Percentiles rank a stretch among this genome's conserved stretches.
phyloP scores from a whole-genome alignment of 2,797 vertebrate species.

The Decapterus maruadsi region DNA sequence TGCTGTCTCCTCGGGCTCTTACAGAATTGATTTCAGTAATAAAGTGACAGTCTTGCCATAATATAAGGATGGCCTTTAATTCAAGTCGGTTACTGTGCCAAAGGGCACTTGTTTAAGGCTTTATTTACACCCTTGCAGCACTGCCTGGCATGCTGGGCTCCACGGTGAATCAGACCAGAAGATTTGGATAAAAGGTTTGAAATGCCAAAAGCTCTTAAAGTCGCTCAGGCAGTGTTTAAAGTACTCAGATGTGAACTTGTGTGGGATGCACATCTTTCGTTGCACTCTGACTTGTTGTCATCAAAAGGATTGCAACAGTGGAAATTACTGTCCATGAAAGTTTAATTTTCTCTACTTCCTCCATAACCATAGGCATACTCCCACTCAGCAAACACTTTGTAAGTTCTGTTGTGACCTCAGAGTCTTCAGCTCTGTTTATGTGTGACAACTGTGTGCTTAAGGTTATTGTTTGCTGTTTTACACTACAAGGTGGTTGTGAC shows the following conservation, averaged over 20 bases:
- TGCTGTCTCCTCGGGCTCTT: slow-evolving; percentile 84
- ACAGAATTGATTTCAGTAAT: slow-evolving; percentile 93
- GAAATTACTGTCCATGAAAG: slow-evolving; percentile 62
- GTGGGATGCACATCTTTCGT: slow-evolving; percentile 73
- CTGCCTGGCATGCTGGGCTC: slow-evolving; percentile 69
- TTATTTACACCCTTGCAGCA: slow-evolving; percentile 90
- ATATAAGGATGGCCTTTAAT: slow-evolving; percentile 91
- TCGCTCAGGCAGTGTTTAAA: slow-evolving; percentile 72
- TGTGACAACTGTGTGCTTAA: slow-evolving; percentile 21
- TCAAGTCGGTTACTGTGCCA: slow-evolving; percentile 86
- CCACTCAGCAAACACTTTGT: slow-evolving; percentile 45
- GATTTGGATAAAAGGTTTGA: slow-evolving; percentile 81
- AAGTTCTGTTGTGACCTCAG: slow-evolving; percentile 48
- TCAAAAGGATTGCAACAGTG: slow-evolving; percentile 74
- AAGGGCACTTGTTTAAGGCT: slow-evolving; percentile 90
- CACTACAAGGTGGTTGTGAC: slow-evolving; percentile 1
- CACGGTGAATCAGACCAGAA: slow-evolving; percentile 83
- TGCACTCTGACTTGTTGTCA: slow-evolving; percentile 67
- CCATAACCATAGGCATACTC: slow-evolving; percentile 45
- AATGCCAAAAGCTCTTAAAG: slow-evolving; percentile 80
- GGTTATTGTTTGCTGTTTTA: slow-evolving; percentile 3
- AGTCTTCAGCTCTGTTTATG: slow-evolving; percentile 32
- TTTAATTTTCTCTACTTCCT: slow-evolving; percentile 54
- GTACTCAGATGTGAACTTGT: slow-evolving; percentile 68
- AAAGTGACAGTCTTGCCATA: slow-evolving; percentile 90